These are phyloP conservation scores for Myathropa florea DNA, from an alignment of 2,888 invertebrate genomes.

Conservation along the genomic window DNA sequence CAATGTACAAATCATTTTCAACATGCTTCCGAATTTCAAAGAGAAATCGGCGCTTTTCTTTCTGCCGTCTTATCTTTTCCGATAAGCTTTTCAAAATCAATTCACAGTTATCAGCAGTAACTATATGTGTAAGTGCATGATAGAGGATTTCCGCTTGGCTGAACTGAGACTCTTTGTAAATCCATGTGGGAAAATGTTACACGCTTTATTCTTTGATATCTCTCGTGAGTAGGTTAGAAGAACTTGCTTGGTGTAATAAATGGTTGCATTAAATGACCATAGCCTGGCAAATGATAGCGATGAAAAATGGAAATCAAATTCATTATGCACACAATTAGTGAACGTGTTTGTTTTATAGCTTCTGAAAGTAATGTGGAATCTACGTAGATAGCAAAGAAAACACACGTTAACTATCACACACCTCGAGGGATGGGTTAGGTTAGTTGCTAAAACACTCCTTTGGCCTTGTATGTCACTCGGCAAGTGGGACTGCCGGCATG, in stretches of 20 bases:
- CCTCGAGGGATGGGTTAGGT: too few relatives aligned
- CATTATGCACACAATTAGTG: background rate
- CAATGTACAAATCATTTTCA: background rate
- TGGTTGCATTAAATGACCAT: background rate
- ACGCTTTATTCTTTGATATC: background rate
- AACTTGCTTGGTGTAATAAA: background rate
- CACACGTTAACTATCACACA: too few relatives aligned
- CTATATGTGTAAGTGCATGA: background rate
- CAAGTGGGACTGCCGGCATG: too few relatives aligned
- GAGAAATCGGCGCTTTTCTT: background rate
- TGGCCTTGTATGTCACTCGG: too few relatives aligned
- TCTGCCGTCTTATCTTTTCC: background rate
- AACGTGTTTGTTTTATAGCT: too few relatives aligned
- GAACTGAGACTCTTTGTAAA: background rate
- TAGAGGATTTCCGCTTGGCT: background rate
- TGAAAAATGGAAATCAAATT: background rate
- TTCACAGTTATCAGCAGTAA: background rate
- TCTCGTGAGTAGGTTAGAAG: background rate
- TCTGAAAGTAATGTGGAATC: too few relatives aligned
- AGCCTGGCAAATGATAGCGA: background rate
- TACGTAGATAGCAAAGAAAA: too few relatives aligned
- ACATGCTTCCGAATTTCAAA: background rate
- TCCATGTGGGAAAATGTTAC: background rate
- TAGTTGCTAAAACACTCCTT: too few relatives aligned
- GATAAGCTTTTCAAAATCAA: background rate